Evolutionary conservation across 1,140 invertebrate species (phyloP), one percentile per base, ranked within the genome.

Genomic region (Bombus picipes): DNA sequence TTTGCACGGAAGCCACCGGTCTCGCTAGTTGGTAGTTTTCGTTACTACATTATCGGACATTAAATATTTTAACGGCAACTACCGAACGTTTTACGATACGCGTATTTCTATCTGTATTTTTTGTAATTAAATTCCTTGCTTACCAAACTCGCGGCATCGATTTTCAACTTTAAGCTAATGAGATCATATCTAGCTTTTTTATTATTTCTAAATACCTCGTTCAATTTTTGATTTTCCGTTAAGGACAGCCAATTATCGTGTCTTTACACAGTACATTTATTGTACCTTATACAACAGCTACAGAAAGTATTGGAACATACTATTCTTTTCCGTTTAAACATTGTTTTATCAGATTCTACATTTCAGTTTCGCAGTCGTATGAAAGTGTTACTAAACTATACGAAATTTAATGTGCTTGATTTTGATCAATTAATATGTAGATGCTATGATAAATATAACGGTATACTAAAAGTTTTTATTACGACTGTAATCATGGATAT

Each of bases 1-100:
- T 83, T 83, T 77, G 10, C 73, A 32, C 41, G 25, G 3, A 37
- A 65, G 25, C 76, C 76, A 43, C 39, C 57, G 39, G 28, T n/a
- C 71, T 13, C 32, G 59, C 74, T 62, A 15, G 62, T 53, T 39
- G 22, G 39, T 68, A 78, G 66, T 83, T 78, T 62, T 66, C 74
- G 28, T 34, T 43, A 39, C 25, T 68, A 32, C 74, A 59, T 57
- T 78, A 83, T 83, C 65, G 82, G 32, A 53, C 75, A 71, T 84
- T 71, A 78, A 57, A 84, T 79, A 71, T 70, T 84, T 78, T 15
- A 39, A 3, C 28, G 73, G 18, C 28, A 59, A 59, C 15, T 10
- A n/a, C 10, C n/a, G 12, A 43, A 78, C 75, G 59, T 59, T 78
- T 65, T 32, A 78, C 57, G 75, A 78, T 65, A 65, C 32, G 6